A percentile compares a stretch with the other conserved stretches of the same genome.
Evolutionary conservation across 2,888 invertebrate genomes (phyloP).

Genomic region (Drosophila paramelanica): DNA sequence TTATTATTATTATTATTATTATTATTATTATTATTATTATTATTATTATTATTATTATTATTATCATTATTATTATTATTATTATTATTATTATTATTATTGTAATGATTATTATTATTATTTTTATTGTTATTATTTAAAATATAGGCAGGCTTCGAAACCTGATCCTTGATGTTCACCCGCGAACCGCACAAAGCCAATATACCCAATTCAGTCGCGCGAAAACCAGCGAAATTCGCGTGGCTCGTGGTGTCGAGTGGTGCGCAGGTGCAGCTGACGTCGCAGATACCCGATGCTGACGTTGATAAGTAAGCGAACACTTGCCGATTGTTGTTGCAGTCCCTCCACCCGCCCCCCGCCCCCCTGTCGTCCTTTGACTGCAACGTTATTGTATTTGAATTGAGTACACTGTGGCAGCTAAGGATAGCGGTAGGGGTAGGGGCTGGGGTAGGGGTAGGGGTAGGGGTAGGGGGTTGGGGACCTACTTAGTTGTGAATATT

Average conservation of each 20-base stretch:
- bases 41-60: too few relatives aligned
- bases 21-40: too few relatives aligned
- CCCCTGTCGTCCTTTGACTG: neutral
- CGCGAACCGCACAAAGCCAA: too few relatives aligned
- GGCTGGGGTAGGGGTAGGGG: neutral
- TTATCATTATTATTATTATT: too few relatives aligned
- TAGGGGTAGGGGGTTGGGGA: neutral
- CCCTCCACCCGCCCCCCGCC: neutral
- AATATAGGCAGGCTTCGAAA: too few relatives aligned
- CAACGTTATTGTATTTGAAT: slow-evolving; percentile 26
- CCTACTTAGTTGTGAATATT: slow-evolving; percentile 28
- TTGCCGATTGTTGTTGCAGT: slow-evolving; percentile 14
- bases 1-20: too few relatives aligned
- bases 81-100: too few relatives aligned
- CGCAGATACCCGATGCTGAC: slow-evolving; percentile 32
- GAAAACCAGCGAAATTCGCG: slow-evolving; percentile 18
- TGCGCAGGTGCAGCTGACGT: slow-evolving; percentile 71
- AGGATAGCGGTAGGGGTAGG: too few relatives aligned
- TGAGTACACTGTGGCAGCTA: slow-evolving; percentile 14
- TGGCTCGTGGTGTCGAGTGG: slow-evolving; percentile 13
- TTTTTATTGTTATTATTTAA: too few relatives aligned
- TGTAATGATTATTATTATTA: too few relatives aligned
- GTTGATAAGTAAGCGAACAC: slow-evolving; percentile 47
- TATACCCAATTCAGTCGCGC: too few relatives aligned
- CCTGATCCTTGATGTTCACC: too few relatives aligned